Evolutionary conservation across 2,797 vertebrate species (phyloP).

Genomic region (Brachymystax lenok): DNA sequence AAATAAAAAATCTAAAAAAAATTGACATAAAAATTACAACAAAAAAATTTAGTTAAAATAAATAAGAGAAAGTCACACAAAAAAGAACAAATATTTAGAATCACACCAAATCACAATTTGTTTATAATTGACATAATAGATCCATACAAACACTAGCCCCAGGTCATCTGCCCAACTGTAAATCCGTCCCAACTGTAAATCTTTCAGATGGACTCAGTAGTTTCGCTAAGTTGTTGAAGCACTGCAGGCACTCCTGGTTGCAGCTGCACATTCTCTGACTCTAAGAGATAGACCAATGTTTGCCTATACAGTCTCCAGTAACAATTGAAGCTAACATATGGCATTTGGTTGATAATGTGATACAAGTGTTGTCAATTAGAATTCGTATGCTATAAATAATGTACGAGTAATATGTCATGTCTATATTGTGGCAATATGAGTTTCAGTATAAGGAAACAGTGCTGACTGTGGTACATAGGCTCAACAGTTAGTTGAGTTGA

Average conservation of each 20-base stretch:
- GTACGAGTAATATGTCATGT: neutral
- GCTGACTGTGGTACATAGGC: neutral
- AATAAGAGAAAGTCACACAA: too few relatives aligned
- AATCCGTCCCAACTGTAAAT: neutral
- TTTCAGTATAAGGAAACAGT: neutral
- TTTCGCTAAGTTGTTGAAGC: constrained; percentile 16
- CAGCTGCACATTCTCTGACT: constrained; percentile 11
- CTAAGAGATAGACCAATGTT: constrained; percentile 12
- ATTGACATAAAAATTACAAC: too few relatives aligned
- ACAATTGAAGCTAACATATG: constrained; percentile 9
- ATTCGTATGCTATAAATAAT: neutral
- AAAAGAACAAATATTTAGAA: neutral
- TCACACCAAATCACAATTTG: neutral
- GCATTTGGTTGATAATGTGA: neutral
- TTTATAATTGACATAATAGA: neutral
- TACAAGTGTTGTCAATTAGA: neutral
- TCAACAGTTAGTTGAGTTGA: neutral
- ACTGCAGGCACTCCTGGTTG: neutral
- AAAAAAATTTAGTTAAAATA: too few relatives aligned
- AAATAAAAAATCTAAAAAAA: too few relatives aligned
- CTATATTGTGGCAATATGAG: neutral
- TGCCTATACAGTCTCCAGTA: constrained; percentile 11
- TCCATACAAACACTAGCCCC: neutral
- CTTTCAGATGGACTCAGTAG: neutral
- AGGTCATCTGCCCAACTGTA: neutral